phyloP scores from a whole-genome alignment of 2,113 vertebrate species.

The Laticauda colubrina region DNA sequence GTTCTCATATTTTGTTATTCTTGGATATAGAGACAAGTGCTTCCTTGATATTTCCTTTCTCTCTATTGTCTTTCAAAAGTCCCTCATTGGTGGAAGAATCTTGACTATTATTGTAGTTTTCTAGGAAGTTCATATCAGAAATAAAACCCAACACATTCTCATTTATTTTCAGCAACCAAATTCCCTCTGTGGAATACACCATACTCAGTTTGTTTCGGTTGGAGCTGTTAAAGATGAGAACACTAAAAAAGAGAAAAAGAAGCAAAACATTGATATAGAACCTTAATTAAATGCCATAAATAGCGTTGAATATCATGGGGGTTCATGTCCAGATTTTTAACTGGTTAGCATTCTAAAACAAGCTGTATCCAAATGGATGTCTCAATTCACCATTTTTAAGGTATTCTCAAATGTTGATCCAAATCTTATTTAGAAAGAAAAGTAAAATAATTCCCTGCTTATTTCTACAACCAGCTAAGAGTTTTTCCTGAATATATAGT shows the following conservation, averaged over 20 bases:
- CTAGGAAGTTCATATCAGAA: background rate
- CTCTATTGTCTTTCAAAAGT: background rate
- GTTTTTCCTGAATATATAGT: background rate
- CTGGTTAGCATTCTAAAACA: background rate
- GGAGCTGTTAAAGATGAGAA: background rate
- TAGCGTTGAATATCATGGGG: background rate
- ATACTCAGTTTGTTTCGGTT: background rate
- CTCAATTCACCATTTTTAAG: background rate
- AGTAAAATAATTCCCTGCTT: background rate
- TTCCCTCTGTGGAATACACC: background rate
- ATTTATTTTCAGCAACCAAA: background rate
- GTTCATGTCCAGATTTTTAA: background rate
- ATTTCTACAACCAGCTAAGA: background rate
- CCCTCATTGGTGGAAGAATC: background rate
- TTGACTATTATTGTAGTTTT: background rate
- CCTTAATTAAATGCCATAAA: background rate
- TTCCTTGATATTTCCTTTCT: background rate
- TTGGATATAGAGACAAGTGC: background rate
- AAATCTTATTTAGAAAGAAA: background rate
- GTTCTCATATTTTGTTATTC: background rate
- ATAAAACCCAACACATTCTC: background rate
- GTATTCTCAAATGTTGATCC: background rate
- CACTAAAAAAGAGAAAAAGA: background rate
- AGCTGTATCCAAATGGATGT: background rate
- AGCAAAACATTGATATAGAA: background rate